Conservation (phyloP, 2,797 vertebrate genomes). For the Eleutherodactylus coqui region DNA sequence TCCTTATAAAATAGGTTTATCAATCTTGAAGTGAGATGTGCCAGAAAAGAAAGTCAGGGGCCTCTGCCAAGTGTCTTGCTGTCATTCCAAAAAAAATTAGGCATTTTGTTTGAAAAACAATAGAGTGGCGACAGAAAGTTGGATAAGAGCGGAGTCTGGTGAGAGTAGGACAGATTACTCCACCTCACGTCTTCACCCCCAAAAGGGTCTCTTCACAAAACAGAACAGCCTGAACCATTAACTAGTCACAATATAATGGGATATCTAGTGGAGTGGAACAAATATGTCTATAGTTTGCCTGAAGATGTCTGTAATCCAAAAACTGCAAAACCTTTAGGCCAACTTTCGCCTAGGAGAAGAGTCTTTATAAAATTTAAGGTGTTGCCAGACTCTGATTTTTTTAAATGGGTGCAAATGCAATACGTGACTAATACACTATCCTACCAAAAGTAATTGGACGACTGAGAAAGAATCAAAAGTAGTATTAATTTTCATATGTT, state of each 20-base stretch:
- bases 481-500: too few species aligned
- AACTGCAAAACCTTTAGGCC: not conserved
- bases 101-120: slow-evolving; percentile 69
- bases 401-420: too few species aligned
- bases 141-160: slow-evolving; percentile 66
- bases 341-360: not conserved
- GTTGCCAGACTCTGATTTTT: too few species aligned
- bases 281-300: not conserved
- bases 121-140: slow-evolving; percentile 72
- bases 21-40: slow-evolving; percentile 50
- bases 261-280: not conserved
- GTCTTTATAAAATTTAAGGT: not conserved
- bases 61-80: slow-evolving; percentile 71
- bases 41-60: slow-evolving; percentile 57
- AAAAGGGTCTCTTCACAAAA: slow-evolving; percentile 21
- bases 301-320: not conserved
- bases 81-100: slow-evolving; percentile 70
- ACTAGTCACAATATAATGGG: not conserved
- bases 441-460: too few species aligned
- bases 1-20: slow-evolving; percentile 66
- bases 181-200: slow-evolving; percentile 57
- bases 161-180: slow-evolving; percentile 61
- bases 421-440: too few species aligned
- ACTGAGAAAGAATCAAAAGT: too few species aligned
- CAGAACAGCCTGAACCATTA: not conserved